Evolutionary conservation across 1,140 invertebrate species (phyloP).

Genomic region (Phortica variegata): DNA sequence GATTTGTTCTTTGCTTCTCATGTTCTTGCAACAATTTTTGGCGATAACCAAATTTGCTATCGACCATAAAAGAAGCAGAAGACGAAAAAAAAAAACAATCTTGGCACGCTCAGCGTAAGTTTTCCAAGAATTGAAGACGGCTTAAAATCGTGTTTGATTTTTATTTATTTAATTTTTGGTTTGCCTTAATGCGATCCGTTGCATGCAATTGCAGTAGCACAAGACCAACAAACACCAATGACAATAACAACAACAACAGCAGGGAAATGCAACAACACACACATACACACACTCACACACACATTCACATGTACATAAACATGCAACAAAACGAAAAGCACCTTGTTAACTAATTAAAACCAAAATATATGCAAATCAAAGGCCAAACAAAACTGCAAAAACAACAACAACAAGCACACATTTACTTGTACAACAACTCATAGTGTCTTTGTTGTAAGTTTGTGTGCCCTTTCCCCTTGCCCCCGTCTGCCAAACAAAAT

Average conservation of each 20-base stretch:
- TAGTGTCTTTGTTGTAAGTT: too few species aligned
- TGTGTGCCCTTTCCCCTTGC: too few species aligned
- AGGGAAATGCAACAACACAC: constrained; percentile 25
- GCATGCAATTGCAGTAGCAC: constrained; percentile 33
- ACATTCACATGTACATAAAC: constrained; percentile 54
- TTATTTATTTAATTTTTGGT: constrained; percentile 6
- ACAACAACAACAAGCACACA: too few species aligned
- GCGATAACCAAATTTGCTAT: constrained; percentile 6
- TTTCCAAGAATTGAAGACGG: constrained; percentile 55
- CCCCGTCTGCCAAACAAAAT: too few species aligned
- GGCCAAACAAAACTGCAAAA: constrained; percentile 18
- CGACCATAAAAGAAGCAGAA: constrained; percentile 4
- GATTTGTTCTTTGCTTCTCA: too few species aligned
- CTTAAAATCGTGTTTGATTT: constrained; percentile 55
- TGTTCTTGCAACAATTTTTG: too few species aligned
- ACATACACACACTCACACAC: constrained; percentile 53
- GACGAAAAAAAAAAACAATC: constrained; percentile 8
- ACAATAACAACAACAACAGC: neutral
- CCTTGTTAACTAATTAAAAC: constrained; percentile 57
- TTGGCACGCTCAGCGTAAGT: constrained; percentile 35
- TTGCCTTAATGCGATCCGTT: constrained; percentile 7
- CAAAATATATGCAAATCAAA: constrained; percentile 57
- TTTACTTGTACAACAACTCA: too few species aligned
- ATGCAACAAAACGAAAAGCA: constrained; percentile 55
- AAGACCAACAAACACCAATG: neutral